Evolutionary conservation across 2,888 invertebrate species (phyloP), one percentile per base, ranked within the genome.

Genomic region (Ennomos quercinarius): DNA sequence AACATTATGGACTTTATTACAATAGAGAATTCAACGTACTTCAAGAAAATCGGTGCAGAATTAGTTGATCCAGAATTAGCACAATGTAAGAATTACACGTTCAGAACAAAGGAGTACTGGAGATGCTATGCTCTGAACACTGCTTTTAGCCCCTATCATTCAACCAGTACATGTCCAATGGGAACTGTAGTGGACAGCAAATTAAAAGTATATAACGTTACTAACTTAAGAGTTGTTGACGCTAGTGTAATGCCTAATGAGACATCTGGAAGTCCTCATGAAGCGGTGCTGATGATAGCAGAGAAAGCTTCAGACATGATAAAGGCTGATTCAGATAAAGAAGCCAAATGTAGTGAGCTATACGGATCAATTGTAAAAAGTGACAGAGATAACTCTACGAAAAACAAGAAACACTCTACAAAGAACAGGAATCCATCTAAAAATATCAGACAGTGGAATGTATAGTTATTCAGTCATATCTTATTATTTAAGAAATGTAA

Each of bases 191-290:
- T 72, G 4, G 69, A 72, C 49, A 43, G 50, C 4, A 47, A 55
- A n/a, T 57, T 81, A 3, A 72, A 52, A 44, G 94, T 94, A 0
- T 80, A 92, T 68, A 94, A 94, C 0, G 83, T 94, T 0, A 83
- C 87, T 57, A 82, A 91, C 9, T 75, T 95, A 2, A 81, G 95
- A 43, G 94, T 95, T 0, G 93, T 94, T 0, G 95, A 95, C 67
- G 93, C 94, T 0, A 94, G 94, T 64, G 87, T 95, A 5, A 95
- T 95, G 93, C 95, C 95, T 0, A 79, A 81, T 13, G 91, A 94
- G 0, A 84, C 90, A 0, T 93, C 93, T 8, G 94, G 94, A 0
- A 93, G 94, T 65, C 94, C 93, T 0, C 93, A 94, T 61, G 94
- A 94, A 0, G 93, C 94, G 0, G 86, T 91, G 0, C 87, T 94